Conservation (phyloP, 2,113 vertebrate species). For the Motacilla alba region DNA sequence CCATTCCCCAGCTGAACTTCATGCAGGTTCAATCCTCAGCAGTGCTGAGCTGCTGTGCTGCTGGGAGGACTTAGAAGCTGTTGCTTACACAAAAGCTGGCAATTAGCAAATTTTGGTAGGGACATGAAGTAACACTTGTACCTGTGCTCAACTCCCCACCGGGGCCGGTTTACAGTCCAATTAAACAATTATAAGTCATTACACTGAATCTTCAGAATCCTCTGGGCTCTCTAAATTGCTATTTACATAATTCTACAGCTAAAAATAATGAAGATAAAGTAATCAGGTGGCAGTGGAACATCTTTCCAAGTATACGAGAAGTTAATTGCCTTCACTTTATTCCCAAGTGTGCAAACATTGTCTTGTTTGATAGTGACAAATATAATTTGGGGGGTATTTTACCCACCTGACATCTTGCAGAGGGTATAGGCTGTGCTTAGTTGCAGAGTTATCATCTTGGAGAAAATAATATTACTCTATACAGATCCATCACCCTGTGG, state of each 20-base stretch:
- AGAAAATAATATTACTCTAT: not conserved
- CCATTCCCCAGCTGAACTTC: not conserved
- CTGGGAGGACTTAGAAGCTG: not conserved
- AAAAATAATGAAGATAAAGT: conserved; percentile 55
- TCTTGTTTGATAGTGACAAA: conserved; percentile 11
- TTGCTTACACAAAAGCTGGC: not conserved
- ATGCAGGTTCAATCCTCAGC: not conserved
- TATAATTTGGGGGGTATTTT: not conserved
- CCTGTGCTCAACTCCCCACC: conserved; percentile 7
- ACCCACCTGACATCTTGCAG: not conserved
- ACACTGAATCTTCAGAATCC: conserved; percentile 23
- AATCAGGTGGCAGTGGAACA: conserved; percentile 1
- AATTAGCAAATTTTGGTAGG: conserved; percentile 12
- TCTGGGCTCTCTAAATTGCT: conserved; percentile 27
- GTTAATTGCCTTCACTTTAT: conserved; percentile 24
- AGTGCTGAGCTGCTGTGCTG: not conserved
- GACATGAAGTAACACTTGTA: not conserved
- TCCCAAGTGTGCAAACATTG: not conserved
- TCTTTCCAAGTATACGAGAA: conserved; percentile 4
- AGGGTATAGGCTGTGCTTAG: not conserved
- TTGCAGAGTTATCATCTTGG: not conserved
- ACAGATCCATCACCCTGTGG: not conserved
- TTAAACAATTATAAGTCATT: conserved; percentile 55
- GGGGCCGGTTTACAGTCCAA: conserved; percentile 39
- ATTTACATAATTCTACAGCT: conserved; percentile 60